Evolutionary conservation across 2,113 vertebrate species (phyloP), one percentile per base, ranked within the genome.

Genomic region (Tyto alba): DNA sequence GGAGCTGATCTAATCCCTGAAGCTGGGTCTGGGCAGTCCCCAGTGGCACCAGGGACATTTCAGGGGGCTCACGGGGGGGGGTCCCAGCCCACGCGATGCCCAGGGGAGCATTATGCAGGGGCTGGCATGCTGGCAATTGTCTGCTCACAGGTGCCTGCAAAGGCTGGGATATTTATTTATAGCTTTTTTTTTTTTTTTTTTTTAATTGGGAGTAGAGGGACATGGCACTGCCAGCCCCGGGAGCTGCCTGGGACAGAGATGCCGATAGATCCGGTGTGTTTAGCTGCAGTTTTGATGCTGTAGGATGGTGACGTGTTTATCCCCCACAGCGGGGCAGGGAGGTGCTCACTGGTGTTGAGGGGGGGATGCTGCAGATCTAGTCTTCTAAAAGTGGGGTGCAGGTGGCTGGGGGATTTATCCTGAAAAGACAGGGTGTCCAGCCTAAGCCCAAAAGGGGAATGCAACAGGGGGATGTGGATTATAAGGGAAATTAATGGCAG

Each of bases 111-210:
- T 57, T 29, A 21, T 19, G n/a, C 25, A 72, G 27, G 3, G 20
- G 21, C 36, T 4, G 6, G 11, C 6, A 10, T 0, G 0, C 3
- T 9, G 27, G 41, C 21, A 15, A 16, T 3, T 11, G 20, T 43
- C 69, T 68, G 50, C 74, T 73, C 60, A 21, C 47, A 40, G 20
- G 11, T 15, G 27, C 55, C 16, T 4, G 0, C 9, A 13, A 41
- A 45, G 6, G 30, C 23, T 4, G 30, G 50, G 23, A 13, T 80
- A 32, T 50, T 82, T 55, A 68, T 76, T 83, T 50, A 20, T 5
- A 25, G 30, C 20, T 25, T 71, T 19, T n/a, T n/a, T n/a, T n/a
- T n/a, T n/a, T n/a, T n/a, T n/a, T n/a, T n/a, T n/a, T n/a, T n/a
- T n/a, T n/a, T n/a, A n/a, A n/a, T n/a, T n/a, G 19, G 45, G 45